These are phyloP conservation scores for Gisinianus flammeolus DNA, from an alignment of 2,888 invertebrate genomes.

Conservation along the genomic window DNA sequence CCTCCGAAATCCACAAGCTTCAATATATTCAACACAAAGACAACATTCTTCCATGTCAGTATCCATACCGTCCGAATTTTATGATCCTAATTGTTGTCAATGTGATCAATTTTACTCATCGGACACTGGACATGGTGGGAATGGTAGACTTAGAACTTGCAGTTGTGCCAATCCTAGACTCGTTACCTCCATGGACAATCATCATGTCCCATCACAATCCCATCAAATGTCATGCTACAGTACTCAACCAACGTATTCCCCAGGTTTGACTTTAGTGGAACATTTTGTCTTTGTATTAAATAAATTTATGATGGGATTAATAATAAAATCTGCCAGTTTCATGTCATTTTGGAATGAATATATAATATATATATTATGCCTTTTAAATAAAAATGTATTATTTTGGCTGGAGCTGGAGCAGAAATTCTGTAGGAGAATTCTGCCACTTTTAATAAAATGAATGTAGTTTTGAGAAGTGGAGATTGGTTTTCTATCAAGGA, in stretches of 20 bases:
- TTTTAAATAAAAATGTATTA: too few species aligned
- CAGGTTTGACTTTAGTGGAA: conserved; percentile 7
- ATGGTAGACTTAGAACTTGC: neutral
- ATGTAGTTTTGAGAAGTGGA: too few species aligned
- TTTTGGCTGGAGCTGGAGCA: too few species aligned
- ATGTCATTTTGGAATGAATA: too few species aligned
- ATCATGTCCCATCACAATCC: neutral
- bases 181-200: conserved; percentile 37
- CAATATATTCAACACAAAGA: conserved; percentile 17
- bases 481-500: too few species aligned
- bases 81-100: conserved; percentile 54
- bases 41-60: conserved; percentile 38
- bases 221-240: conserved; percentile 22
- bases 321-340: too few species aligned
- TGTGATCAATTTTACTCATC: conserved; percentile 48
- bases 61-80: conserved; percentile 59
- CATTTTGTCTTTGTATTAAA: neutral
- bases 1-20: conserved; percentile 13
- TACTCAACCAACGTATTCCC: conserved; percentile 29
- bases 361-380: too few species aligned
- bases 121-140: neutral
- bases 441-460: too few species aligned
- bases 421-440: too few species aligned
- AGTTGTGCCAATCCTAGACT: conserved; percentile 21
- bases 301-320: too few species aligned